Percentiles rank a stretch among this genome's conserved stretches.
Conservation (phyloP, 2,113 vertebrate genomes). For the Drymodes brunneopygia region DNA sequence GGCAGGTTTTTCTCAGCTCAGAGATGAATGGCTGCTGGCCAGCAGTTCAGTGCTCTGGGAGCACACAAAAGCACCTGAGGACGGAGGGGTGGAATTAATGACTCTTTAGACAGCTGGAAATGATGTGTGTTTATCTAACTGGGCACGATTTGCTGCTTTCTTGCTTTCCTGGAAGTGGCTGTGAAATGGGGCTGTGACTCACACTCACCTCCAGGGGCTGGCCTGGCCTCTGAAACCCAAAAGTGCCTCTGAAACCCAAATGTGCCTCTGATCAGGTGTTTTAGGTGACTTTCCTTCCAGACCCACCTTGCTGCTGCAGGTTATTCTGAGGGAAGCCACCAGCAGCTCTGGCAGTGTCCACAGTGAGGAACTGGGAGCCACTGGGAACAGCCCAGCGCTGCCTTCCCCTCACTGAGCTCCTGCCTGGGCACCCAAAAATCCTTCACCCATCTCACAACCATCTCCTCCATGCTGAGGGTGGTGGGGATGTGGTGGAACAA, state of each 20-base stretch:
- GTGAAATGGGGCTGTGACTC: background rate
- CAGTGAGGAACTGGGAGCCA: fast-evolving
- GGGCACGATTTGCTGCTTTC: background rate
- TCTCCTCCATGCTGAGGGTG: fast-evolving
- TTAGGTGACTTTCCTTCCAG: background rate
- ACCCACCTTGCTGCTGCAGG: background rate
- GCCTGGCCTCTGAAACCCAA: background rate
- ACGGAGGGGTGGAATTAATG: slow-evolving; percentile 5
- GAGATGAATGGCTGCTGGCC: slow-evolving; percentile 14
- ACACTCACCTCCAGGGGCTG: background rate
- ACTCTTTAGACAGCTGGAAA: background rate
- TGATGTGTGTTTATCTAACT: background rate
- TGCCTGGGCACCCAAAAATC: background rate
- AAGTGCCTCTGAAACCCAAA: background rate
- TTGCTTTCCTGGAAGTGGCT: background rate
- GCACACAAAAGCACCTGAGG: slow-evolving; percentile 21
- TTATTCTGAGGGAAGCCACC: background rate
- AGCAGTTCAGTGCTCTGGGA: background rate
- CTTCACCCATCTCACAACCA: fast-evolving
- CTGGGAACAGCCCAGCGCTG: fast-evolving
- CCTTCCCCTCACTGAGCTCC: background rate
- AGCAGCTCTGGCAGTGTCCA: background rate
- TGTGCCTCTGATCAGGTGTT: background rate
- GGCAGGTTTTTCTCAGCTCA: background rate
- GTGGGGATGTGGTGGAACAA: background rate